A percentile compares a stretch with the other conserved stretches of the same genome.
These are phyloP conservation scores for Rhodinocichla rosea DNA, from an alignment of 2,113 vertebrate genomes.

Conservation along the genomic window DNA sequence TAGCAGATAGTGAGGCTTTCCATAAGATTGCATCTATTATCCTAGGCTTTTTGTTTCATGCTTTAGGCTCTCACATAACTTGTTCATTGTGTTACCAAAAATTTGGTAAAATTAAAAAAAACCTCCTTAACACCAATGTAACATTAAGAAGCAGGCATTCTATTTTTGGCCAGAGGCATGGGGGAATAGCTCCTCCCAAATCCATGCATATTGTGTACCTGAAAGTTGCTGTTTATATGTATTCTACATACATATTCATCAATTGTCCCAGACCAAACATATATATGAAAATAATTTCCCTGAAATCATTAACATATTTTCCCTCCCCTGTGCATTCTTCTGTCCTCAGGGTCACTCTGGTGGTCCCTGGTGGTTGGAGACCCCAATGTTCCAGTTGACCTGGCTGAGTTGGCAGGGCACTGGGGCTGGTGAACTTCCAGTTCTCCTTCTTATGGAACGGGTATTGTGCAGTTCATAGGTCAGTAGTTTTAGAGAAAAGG, in stretches of 20 bases:
- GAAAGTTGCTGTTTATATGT: background rate
- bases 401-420: background rate
- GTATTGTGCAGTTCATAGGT: background rate
- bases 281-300: background rate
- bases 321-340: background rate
- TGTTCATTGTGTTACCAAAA: background rate
- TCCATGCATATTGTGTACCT: background rate
- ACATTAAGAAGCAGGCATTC: background rate
- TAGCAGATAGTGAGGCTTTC: background rate
- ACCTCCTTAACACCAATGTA: background rate
- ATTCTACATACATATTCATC: background rate
- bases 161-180: background rate
- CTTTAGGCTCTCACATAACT: background rate
- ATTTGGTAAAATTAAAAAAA: background rate
- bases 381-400: background rate
- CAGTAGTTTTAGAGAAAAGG: background rate
- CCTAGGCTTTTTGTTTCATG: background rate
- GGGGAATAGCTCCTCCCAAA: background rate
- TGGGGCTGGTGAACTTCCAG: background rate
- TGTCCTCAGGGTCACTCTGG: rapidly evolving
- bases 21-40: background rate
- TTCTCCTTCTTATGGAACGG: background rate
- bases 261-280: background rate
- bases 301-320: background rate
- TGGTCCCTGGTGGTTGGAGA: background rate